Base-by-base conservation (phyloP, 2,888 invertebrate species). In the Diloba caeruleocephala region DNA sequence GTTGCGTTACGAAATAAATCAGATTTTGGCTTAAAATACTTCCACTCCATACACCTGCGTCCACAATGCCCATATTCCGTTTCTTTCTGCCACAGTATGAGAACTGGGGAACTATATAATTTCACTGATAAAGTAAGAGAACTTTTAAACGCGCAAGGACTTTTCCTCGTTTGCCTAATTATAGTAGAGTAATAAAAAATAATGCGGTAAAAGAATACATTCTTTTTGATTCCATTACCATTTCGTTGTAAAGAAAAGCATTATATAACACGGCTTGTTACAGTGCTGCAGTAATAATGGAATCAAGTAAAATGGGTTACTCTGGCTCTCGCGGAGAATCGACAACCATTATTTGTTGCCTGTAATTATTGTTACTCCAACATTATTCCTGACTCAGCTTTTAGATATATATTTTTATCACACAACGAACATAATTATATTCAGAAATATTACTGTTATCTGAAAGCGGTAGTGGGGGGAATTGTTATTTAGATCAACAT, bases 1-100 rank as follows among this genome's bases (percentile, higher is more conserved):
- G 10, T 25, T 48, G 6, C 10, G n/a, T 7, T 33, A 39, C 28
- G 4, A 52, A 67, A 67, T 36, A 51, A 21, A 23, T 38, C 38
- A 53, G 33, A 15, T 38, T 59, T 59, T n/a, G 10, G 10, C 25
- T 41, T 62, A 65, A 56, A 64, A 56, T 17, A 43, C 13, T 43
- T 36, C 31, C 33, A 37, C 42, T 34, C 0, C 37, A 9, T n/a
- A 37, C 74, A 69, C 74, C 56, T 73, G 74, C 28, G 66, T 34
- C 52, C 48, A 48, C 9, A n/a, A 4, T 31, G 9, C 10, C 5
- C 23, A 29, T n/a, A n/a, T 12, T 31, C 26, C 12, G 1, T 51
- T 37, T 36, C 44, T 23, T 14, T 55, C 50, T 45, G 43, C 2
- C 5, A n/a, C 1, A 9, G 2, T 8, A 4, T 0, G 14, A 6